Evolutionary conservation across 2,113 vertebrate species (phyloP), one percentile per base, ranked within the genome.

Genomic region (Rattus norvegicus): DNA sequence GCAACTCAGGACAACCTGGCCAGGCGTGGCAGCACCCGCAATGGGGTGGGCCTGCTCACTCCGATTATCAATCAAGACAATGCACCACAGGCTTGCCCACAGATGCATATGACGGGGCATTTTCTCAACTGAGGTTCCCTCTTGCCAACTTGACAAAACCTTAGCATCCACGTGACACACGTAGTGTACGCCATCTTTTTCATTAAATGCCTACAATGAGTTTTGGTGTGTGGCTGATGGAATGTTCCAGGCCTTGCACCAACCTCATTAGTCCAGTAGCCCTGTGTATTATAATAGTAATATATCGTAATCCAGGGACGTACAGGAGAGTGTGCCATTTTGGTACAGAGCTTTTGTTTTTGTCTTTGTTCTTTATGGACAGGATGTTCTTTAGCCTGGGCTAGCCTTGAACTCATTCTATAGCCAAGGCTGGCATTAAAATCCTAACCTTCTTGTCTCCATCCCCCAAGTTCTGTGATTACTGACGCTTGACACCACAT

Each of bases 271-370:
- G 10, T 5, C 26, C 7, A 5, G 5, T 1, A 43, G 6, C 14
- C 24, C 65, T 65, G 59, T 13, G 2, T 61, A 56, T 13, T 19
- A 69, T 33, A 33, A 69, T 12, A 49, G 65, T 22, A 11, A n/a
- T 30, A 11, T 20, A 1, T 5, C 59, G n/a, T 1, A 2, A 43
- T 12, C 36, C 4, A 2, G 43, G 0, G 2, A 52, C 67, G 67
- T 89, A 56, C 39, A 16, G 5, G 63, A 67, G 72, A 87, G 33
- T 8, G 8, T 79, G 52, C 10, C 33, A 56, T 17, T 36, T 81
- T 22, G 54, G 52, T 56, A 81, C 52, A 56, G 79, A 56, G 2
- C 16, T n/a, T 81, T 81, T 13, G 19, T 12, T 49, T 49, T 14
- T 63, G 19, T 63, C 30, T 81, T 81, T 22, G 7, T 56, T 36